These are phyloP conservation scores for Aricia agestis DNA, from an alignment of 1,140 invertebrate species.

Conservation along the genomic window DNA sequence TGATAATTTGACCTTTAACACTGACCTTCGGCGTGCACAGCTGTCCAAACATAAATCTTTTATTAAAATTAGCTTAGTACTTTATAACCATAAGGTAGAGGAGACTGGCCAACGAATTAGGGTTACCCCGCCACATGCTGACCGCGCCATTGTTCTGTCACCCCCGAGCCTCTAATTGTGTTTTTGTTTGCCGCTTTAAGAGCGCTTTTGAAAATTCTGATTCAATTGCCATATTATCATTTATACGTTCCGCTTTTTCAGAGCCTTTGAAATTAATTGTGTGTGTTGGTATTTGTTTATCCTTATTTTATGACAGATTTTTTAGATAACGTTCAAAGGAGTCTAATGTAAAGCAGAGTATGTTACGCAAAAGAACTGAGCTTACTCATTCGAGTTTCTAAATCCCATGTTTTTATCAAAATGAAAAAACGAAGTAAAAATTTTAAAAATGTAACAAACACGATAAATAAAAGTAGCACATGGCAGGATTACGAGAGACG, in stretches of 20 bases:
- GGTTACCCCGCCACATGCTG: constrained; percentile 32
- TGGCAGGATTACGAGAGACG: not conserved
- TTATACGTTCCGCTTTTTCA: constrained; percentile 22
- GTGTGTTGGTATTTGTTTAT: not conserved
- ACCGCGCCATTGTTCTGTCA: constrained; percentile 45
- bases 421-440: not conserved
- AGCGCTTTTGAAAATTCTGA: constrained; percentile 37
- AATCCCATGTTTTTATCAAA: not conserved
- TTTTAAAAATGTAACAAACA: not conserved
- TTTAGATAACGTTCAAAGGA: not conserved
- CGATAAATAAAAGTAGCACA: not conserved
- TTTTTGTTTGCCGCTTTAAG: constrained; percentile 63
- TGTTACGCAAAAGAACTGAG: not conserved
- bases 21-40: not conserved
- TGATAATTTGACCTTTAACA: not conserved
- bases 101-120: constrained; percentile 60
- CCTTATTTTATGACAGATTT: not conserved
- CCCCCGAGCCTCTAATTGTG: constrained; percentile 54
- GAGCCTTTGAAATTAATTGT: constrained; percentile 4
- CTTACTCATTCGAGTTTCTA: not conserved
- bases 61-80: constrained; percentile 26
- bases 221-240: constrained; percentile 27
- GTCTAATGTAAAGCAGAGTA: not conserved
- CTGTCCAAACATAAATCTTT: constrained; percentile 13
- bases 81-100: constrained; percentile 57